These are phyloP conservation scores for Cyprinodon tularosa DNA, from an alignment of 2,113 vertebrate genomes.

Conservation along the genomic window DNA sequence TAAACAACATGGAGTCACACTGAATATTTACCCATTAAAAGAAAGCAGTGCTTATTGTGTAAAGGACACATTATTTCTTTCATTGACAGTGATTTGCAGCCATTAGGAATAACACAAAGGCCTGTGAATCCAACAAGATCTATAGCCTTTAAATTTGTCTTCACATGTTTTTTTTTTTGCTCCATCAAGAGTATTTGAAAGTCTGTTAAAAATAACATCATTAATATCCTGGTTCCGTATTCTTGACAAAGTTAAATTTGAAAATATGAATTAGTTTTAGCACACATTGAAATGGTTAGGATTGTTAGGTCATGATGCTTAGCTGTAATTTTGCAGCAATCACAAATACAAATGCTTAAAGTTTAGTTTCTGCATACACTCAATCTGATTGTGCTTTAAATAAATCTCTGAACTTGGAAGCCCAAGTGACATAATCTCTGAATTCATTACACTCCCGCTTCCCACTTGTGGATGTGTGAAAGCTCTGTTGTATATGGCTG, in stretches of 20 bases:
- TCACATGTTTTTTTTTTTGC: slow-evolving; percentile 50
- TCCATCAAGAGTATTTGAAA: slow-evolving; percentile 57
- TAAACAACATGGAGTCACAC: background rate
- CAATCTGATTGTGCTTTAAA: too few species aligned
- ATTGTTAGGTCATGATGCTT: too few species aligned
- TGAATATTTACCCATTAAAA: background rate
- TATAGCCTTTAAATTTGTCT: slow-evolving; percentile 22
- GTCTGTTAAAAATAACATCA: slow-evolving; percentile 56
- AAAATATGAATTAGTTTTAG: slow-evolving; percentile 43
- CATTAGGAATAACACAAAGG: slow-evolving; percentile 13
- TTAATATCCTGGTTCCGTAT: slow-evolving; percentile 54
- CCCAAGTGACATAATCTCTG: too few species aligned
- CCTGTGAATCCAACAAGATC: slow-evolving; percentile 52
- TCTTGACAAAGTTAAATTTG: slow-evolving; percentile 32
- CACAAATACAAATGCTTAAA: too few species aligned
- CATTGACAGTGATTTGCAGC: slow-evolving; percentile 26
- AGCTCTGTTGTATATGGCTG: too few species aligned
- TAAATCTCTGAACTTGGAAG: too few species aligned
- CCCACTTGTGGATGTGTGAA: too few species aligned
- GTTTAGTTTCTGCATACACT: too few species aligned
- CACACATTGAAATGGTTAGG: too few species aligned
- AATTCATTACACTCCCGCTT: too few species aligned
- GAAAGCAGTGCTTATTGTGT: slow-evolving; percentile 1
- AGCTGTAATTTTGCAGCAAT: too few species aligned
- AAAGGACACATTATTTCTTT: slow-evolving; percentile 12